Percentiles rank a stretch among this genome's conserved stretches.
These are phyloP conservation scores for Crocallis elinguaria DNA, from an alignment of 2,888 invertebrate genomes.

Conservation along the genomic window DNA sequence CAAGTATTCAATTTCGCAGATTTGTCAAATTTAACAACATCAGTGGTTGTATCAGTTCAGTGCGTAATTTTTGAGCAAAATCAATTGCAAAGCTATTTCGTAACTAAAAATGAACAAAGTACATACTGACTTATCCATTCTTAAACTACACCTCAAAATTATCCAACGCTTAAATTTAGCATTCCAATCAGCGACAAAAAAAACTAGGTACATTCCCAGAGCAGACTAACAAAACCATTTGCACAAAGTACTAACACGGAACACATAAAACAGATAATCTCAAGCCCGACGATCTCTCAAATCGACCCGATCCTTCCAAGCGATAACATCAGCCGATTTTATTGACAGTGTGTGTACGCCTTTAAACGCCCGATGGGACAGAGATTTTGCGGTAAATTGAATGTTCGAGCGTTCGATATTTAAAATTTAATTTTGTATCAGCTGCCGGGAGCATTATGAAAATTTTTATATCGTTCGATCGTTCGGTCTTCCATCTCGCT, in stretches of 20 bases:
- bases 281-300: slow-evolving; percentile 22
- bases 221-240: too few species aligned
- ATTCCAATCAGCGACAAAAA: too few species aligned
- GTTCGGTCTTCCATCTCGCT: slow-evolving; percentile 32
- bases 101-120: too few species aligned
- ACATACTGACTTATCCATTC: too few species aligned
- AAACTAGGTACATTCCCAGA: too few species aligned
- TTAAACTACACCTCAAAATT: too few species aligned
- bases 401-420: slow-evolving; percentile 72
- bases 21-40: too few species aligned
- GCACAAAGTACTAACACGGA: slow-evolving; percentile 16
- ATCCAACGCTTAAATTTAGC: too few species aligned
- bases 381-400: slow-evolving; percentile 71
- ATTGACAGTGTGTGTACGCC: slow-evolving; percentile 45
- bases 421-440: slow-evolving; percentile 82
- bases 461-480: slow-evolving; percentile 57
- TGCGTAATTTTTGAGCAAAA: too few species aligned
- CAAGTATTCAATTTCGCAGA: too few species aligned
- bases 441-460: slow-evolving; percentile 73
- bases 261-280: slow-evolving; percentile 23
- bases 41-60: too few species aligned
- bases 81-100: too few species aligned
- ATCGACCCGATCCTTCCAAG: slow-evolving; percentile 14
- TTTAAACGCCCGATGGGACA: slow-evolving; percentile 47
- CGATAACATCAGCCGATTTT: slow-evolving; percentile 47